These are phyloP conservation scores for Bujurquina vittata DNA, from an alignment of 2,113 vertebrate genomes.

Conservation along the genomic window DNA sequence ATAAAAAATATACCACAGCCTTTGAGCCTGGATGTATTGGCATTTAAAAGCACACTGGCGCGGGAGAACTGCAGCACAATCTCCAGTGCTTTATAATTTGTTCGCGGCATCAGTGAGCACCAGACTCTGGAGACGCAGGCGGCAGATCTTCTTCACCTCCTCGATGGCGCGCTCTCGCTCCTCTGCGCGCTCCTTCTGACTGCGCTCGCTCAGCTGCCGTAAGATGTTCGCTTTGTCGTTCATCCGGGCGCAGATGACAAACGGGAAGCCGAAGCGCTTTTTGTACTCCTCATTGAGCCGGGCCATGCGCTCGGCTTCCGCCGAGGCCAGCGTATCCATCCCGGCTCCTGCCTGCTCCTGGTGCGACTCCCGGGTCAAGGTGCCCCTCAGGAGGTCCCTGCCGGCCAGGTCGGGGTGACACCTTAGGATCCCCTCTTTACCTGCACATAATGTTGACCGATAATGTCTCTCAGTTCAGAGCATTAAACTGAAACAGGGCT, in stretches of 20 bases:
- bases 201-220: conserved; percentile 72
- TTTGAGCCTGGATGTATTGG: neutral
- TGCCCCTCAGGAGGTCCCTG: conserved; percentile 76
- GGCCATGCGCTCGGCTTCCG: conserved; percentile 63
- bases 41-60: neutral
- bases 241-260: conserved; percentile 84
- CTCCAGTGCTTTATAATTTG: conserved; percentile 30
- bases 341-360: conserved; percentile 82
- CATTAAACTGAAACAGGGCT: neutral
- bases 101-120: conserved; percentile 33
- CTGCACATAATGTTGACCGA: conserved; percentile 55
- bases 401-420: conserved; percentile 87
- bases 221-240: conserved; percentile 71
- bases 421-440: conserved; percentile 85
- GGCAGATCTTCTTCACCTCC: conserved; percentile 86
- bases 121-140: conserved; percentile 77
- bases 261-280: conserved; percentile 85
- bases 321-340: conserved; percentile 66
- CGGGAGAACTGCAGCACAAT: neutral
- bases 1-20: conserved; percentile 23
- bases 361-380: conserved; percentile 79
- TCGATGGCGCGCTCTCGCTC: conserved; percentile 79
- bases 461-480: neutral
- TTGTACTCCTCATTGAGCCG: conserved; percentile 82
- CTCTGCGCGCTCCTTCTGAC: conserved; percentile 40